phyloP scores from a whole-genome alignment of 92 coral and sea anemone genomes.

The Blastomussa wellsi region DNA sequence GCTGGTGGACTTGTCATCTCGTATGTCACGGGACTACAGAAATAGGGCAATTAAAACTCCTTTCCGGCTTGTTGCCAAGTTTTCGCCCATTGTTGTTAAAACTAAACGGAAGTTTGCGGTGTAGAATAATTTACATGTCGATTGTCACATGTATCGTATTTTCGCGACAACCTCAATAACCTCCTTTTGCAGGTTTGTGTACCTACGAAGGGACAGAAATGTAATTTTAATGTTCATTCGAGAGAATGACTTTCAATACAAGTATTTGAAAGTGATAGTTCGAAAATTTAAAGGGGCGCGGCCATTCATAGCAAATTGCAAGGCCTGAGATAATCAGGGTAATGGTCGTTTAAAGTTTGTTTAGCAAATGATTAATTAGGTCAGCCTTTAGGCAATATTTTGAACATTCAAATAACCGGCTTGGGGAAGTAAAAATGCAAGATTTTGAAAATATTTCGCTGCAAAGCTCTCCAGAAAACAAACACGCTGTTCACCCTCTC shows the following conservation, averaged over 20 bases:
- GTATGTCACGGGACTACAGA: slow-evolving; percentile 12
- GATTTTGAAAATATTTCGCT: background rate
- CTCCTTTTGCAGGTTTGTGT: background rate
- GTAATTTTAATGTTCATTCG: background rate
- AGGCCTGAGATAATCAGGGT: background rate
- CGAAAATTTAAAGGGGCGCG: background rate
- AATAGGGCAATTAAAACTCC: slow-evolving; percentile 10
- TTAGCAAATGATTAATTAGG: slow-evolving; percentile 6
- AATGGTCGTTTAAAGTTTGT: slow-evolving; percentile 8
- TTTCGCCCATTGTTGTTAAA: slow-evolving; percentile 28
- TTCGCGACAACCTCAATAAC: background rate
- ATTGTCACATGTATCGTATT: slow-evolving; percentile 16
- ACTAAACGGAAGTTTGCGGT: slow-evolving; percentile 33
- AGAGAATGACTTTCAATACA: background rate
- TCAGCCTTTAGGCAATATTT: background rate
- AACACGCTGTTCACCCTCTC: background rate
- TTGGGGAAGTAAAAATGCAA: background rate
- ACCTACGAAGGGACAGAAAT: background rate
- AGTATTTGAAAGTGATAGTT: slow-evolving; percentile 1
- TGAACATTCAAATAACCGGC: background rate
- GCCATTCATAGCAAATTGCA: background rate
- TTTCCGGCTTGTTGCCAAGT: slow-evolving; percentile 41
- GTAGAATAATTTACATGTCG: slow-evolving; percentile 8
- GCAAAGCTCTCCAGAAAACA: background rate
- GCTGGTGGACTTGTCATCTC: slow-evolving; percentile 20